Conservation (phyloP, 2,888 invertebrate genomes). For the Strigamia maritima region DNA sequence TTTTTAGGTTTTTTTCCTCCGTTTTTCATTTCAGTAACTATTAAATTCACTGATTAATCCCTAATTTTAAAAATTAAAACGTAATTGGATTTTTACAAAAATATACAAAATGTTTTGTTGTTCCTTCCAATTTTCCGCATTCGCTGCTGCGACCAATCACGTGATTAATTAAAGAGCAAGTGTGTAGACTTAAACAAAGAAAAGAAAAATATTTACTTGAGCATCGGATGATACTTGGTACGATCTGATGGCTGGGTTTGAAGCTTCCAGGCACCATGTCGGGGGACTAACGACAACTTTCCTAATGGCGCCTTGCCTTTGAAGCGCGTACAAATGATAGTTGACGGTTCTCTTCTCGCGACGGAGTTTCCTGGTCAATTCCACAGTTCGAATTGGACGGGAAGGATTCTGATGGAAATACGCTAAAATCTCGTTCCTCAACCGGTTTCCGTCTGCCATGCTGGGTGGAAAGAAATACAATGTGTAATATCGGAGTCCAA, state of each 20-base stretch:
- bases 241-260: constrained; percentile 37
- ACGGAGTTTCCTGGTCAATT: constrained; percentile 36
- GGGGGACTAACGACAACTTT: constrained; percentile 39
- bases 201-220: constrained; percentile 36
- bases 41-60: background rate
- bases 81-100: background rate
- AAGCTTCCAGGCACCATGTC: constrained; percentile 39
- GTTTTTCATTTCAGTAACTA: background rate
- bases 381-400: constrained; percentile 39
- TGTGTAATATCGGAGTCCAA: constrained; percentile 23
- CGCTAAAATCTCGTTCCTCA: constrained; percentile 37
- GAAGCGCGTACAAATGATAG: constrained; percentile 39
- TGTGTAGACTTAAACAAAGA: background rate
- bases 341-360: constrained; percentile 39
- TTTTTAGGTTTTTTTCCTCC: background rate
- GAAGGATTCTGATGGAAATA: constrained; percentile 39
- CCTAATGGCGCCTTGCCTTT: constrained; percentile 39
- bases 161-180: constrained; percentile 4
- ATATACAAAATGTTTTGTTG: background rate
- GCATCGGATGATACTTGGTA: constrained; percentile 37
- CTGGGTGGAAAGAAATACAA: constrained; percentile 23
- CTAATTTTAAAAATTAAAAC: background rate
- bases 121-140: background rate
- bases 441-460: constrained; percentile 39
- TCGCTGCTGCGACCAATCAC: background rate